These are phyloP conservation scores for Pantherophis guttatus DNA, from an alignment of 2,113 vertebrate genomes.

Conservation along the genomic window DNA sequence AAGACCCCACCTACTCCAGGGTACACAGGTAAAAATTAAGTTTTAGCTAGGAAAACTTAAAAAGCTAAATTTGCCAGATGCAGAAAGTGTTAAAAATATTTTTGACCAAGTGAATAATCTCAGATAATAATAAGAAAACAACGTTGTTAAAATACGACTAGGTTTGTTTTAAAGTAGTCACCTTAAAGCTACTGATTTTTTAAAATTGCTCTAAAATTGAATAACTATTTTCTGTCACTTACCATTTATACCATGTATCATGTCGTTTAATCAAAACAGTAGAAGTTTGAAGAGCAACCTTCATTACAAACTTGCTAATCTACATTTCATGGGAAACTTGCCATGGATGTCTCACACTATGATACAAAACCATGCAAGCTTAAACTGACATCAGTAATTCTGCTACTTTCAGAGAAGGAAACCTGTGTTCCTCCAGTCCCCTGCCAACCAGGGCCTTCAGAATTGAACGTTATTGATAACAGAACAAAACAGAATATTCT, in stretches of 20 bases:
- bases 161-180: constrained; percentile 54
- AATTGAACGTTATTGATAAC: background rate
- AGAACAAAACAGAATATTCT: too few species aligned
- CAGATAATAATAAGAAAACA: constrained; percentile 63
- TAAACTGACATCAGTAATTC: background rate
- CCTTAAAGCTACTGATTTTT: constrained; percentile 49
- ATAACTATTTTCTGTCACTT: constrained; percentile 7
- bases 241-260: background rate
- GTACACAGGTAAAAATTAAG: background rate
- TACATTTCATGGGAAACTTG: background rate
- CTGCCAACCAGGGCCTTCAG: background rate
- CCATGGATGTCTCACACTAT: background rate
- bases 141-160: constrained; percentile 62
- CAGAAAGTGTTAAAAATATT: constrained; percentile 56
- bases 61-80: background rate
- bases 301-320: background rate
- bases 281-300: constrained; percentile 19
- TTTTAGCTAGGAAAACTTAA: constrained; percentile 48
- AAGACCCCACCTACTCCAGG: too few species aligned
- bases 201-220: constrained; percentile 32
- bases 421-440: background rate
- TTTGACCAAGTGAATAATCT: constrained; percentile 54
- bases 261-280: constrained; percentile 7
- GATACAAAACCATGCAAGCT: background rate
- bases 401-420: background rate